Conservation (phyloP, 2,113 vertebrate genomes). For the Capricornis sumatraensis region DNA sequence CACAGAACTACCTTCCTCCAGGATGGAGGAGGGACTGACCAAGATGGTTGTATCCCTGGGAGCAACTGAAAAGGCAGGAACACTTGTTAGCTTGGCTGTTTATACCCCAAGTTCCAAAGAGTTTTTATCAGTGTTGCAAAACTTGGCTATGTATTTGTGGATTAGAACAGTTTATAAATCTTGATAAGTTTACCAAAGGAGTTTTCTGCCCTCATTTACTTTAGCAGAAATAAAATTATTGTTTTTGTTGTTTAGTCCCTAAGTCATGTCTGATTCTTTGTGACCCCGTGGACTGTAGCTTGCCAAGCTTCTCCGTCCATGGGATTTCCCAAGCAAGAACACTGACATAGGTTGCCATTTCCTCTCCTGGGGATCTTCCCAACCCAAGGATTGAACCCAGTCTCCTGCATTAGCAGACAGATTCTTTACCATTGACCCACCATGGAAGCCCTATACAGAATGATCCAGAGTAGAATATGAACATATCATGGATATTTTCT, state of each 20-base stretch:
- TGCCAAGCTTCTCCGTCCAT: background rate
- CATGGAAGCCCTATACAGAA: background rate
- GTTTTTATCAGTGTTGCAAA: background rate
- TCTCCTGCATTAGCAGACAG: background rate
- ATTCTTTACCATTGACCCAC: background rate
- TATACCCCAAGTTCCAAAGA: background rate
- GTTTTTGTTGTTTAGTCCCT: background rate
- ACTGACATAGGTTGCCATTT: background rate
- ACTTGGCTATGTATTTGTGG: background rate
- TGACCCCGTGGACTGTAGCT: background rate
- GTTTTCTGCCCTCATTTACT: background rate
- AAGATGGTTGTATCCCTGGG: slow-evolving; percentile 70
- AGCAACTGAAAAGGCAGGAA: slow-evolving; percentile 70
- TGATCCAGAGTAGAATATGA: background rate
- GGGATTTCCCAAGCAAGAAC: background rate
- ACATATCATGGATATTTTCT: background rate
- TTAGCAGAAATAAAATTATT: background rate
- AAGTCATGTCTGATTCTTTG: background rate
- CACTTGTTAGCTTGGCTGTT: slow-evolving; percentile 29
- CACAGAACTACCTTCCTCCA: slow-evolving; percentile 79
- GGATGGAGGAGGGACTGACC: slow-evolving; percentile 62
- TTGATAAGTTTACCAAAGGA: background rate
- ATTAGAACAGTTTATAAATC: background rate
- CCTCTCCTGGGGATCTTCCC: background rate
- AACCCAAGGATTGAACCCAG: background rate